These are phyloP conservation scores for Caenorhabditis panamensis DNA, from an alignment of 2,888 invertebrate genomes.

Conservation along the genomic window DNA sequence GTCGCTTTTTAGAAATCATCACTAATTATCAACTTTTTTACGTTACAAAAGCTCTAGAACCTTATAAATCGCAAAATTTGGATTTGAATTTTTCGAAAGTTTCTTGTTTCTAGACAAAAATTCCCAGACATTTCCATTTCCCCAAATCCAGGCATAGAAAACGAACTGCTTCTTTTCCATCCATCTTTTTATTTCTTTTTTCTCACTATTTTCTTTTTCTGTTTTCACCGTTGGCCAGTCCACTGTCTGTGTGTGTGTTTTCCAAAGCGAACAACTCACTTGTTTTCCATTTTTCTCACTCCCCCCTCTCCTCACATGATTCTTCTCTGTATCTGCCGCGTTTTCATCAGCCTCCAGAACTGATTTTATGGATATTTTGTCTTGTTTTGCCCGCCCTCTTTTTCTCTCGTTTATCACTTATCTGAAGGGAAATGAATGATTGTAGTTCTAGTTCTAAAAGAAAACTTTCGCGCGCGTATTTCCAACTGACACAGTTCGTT, in stretches of 20 bases:
- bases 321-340: neutral
- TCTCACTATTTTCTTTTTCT: constrained; percentile 8
- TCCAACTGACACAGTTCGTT: neutral
- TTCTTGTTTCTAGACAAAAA: no score
- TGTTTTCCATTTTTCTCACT: constrained; percentile 7
- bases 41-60: no score
- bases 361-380: constrained; percentile 12
- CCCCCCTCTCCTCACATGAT: constrained; percentile 22
- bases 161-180: neutral
- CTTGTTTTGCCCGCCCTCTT: neutral
- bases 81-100: no score
- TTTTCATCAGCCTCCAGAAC: neutral
- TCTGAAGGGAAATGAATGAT: neutral
- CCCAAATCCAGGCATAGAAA: no score
- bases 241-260: neutral
- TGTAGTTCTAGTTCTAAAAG: neutral
- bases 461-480: neutral
- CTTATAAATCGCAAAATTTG: no score
- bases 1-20: neutral
- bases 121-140: no score
- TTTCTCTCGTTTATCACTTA: constrained; percentile 7
- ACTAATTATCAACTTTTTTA: no score
- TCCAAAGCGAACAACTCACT: constrained; percentile 20
- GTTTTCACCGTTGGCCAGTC: neutral
- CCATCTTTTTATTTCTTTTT: neutral